Percentiles rank a stretch among this genome's conserved stretches.
phyloP scores from a whole-genome alignment of 2,888 invertebrate species.

The Oxyscelio sp. region DNA sequence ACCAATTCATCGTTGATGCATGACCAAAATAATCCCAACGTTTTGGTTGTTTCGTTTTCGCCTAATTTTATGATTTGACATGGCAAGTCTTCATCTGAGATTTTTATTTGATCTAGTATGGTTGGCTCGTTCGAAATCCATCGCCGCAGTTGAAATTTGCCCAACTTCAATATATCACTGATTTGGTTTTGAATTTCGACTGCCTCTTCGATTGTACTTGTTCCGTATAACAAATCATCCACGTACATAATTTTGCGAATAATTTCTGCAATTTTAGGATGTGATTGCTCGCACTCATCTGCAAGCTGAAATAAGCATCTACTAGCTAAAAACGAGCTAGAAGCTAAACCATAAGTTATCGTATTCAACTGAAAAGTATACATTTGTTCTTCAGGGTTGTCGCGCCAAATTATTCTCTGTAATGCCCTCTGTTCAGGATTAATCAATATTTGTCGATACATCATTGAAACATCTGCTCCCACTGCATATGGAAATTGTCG shows the following conservation, averaged over 20 bases:
- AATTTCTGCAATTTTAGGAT: slow-evolving; percentile 55
- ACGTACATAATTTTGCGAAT: slow-evolving; percentile 75
- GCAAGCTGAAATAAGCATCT: slow-evolving; percentile 75
- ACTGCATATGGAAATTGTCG: slow-evolving; percentile 66
- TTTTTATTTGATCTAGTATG: not conserved
- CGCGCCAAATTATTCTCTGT: slow-evolving; percentile 80
- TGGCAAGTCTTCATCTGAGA: not conserved
- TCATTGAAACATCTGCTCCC: slow-evolving; percentile 80
- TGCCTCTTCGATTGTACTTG: slow-evolving; percentile 64
- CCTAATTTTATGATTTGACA: not conserved
- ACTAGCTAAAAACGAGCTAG: slow-evolving; percentile 75
- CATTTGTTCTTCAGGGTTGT: slow-evolving; percentile 15
- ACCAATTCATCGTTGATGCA: slow-evolving; percentile 41
- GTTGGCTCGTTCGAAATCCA: slow-evolving; percentile 62
- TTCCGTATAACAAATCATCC: slow-evolving; percentile 77
- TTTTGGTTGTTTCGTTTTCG: slow-evolving; percentile 19
- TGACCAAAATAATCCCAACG: slow-evolving; percentile 57
- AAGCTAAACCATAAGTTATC: slow-evolving; percentile 76
- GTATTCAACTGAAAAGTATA: slow-evolving; percentile 55
- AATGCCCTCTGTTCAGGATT: slow-evolving; percentile 62
- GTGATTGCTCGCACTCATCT: slow-evolving; percentile 36
- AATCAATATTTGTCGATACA: slow-evolving; percentile 75
- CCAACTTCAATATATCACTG: slow-evolving; percentile 31
- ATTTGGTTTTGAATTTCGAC: slow-evolving; percentile 53
- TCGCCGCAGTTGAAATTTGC: slow-evolving; percentile 68